These are phyloP conservation scores for Drosophila paracracens DNA, from an alignment of 2,888 invertebrate genomes.

Conservation along the genomic window DNA sequence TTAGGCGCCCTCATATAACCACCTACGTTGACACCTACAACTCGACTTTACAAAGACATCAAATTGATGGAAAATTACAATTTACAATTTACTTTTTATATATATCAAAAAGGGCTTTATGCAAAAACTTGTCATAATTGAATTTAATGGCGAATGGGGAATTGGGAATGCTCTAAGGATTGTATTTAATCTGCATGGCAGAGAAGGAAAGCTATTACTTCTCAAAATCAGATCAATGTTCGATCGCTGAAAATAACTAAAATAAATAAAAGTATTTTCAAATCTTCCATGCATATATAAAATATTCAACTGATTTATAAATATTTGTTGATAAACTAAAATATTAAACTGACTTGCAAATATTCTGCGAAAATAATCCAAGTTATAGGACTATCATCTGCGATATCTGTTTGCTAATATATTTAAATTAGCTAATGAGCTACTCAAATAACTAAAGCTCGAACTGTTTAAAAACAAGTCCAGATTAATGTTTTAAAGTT, in stretches of 20 bases:
- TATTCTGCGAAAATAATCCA: background rate
- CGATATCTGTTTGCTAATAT: background rate
- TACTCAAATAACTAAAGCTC: background rate
- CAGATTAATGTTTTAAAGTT: constrained; percentile 5
- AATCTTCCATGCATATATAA: fast-evolving
- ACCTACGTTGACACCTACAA: background rate
- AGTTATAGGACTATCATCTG: background rate
- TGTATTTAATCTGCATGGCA: background rate
- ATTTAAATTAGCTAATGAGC: background rate
- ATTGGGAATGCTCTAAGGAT: background rate
- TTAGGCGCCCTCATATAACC: background rate
- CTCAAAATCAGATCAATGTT: background rate
- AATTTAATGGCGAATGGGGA: no score
- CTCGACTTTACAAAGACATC: background rate
- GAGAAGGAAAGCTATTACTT: background rate
- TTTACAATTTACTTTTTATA: no score
- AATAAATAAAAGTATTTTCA: background rate
- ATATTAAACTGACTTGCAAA: background rate
- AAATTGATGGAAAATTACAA: background rate
- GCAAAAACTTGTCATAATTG: background rate
- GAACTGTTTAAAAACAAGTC: background rate
- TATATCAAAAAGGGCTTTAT: no score
- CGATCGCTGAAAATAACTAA: background rate
- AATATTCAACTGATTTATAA: background rate
- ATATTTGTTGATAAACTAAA: background rate